Evolutionary conservation across 35 echinoderm and acorn worm genomes (phyloP).

Genomic region (Apostichopus californicus): DNA sequence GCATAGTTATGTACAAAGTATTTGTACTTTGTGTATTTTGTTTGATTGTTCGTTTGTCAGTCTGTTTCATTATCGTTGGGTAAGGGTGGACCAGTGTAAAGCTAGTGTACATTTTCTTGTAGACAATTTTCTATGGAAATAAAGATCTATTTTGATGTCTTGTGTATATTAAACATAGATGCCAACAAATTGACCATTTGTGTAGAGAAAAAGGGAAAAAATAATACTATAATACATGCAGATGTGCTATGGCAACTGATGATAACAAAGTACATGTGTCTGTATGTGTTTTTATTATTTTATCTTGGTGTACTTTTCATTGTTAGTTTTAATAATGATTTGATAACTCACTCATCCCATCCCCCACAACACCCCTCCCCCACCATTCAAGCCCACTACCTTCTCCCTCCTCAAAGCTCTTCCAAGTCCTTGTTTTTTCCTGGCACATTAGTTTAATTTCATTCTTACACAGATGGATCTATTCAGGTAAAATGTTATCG

Average conservation of each 20-base stretch:
- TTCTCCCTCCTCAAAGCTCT: too few relatives aligned
- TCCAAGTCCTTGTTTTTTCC: too few relatives aligned
- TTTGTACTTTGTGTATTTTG: constrained; percentile 6
- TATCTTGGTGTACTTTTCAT: too few relatives aligned
- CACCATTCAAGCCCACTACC: too few relatives aligned
- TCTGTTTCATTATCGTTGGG: constrained; percentile 32
- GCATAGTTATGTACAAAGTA: constrained; percentile 35
- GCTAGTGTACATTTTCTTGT: constrained; percentile 66
- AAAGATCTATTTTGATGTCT: constrained; percentile 68
- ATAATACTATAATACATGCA: constrained; percentile 62
- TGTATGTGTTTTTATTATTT: not conserved
- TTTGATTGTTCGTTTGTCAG: constrained; percentile 13
- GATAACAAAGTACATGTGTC: constrained; percentile 14
- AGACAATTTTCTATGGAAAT: constrained; percentile 68
- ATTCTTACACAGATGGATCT: too few relatives aligned
- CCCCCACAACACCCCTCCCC: too few relatives aligned
- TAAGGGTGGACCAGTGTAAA: constrained; percentile 57
- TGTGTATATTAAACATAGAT: constrained; percentile 71
- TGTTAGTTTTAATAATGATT: too few relatives aligned
- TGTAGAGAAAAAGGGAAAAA: constrained; percentile 53
- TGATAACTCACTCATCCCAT: too few relatives aligned
- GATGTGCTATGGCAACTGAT: constrained; percentile 64
- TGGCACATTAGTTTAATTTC: too few relatives aligned
- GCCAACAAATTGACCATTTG: constrained; percentile 60
- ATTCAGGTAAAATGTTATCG: too few relatives aligned